Evolutionary conservation across 37 sponge, comb jelly and placozoan species (phyloP).

Genomic region (Eunapius fragilis): DNA sequence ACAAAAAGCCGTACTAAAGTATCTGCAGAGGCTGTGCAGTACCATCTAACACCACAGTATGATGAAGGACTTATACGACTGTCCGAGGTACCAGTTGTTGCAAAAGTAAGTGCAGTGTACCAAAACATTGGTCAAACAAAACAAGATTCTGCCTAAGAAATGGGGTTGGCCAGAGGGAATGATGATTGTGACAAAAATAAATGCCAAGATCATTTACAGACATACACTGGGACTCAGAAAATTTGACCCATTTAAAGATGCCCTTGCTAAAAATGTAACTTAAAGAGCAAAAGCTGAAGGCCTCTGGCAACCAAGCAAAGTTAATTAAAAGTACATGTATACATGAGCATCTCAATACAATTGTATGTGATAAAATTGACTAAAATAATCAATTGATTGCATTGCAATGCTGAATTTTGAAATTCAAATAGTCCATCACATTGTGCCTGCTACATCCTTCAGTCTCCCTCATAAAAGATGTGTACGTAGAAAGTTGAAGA

Average conservation of each 20-base stretch:
- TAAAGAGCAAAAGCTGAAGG: not conserved
- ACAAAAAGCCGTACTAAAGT: not conserved
- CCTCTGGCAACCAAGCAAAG: not conserved
- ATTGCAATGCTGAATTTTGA: not conserved
- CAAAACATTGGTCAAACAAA: too few species aligned
- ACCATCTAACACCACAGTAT: not conserved
- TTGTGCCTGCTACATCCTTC: not conserved
- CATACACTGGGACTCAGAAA: too few species aligned
- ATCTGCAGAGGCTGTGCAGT: not conserved
- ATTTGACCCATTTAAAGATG: not conserved
- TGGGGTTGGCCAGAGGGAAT: too few species aligned
- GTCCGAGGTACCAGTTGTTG: too few species aligned
- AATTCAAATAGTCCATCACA: not conserved
- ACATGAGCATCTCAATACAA: not conserved
- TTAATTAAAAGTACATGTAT: not conserved
- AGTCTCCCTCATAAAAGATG: not conserved
- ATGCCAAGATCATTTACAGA: too few species aligned
- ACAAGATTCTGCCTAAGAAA: too few species aligned
- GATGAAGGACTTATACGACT: too few species aligned
- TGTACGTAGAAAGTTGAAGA: not conserved
- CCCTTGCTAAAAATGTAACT: not conserved
- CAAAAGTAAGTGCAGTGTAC: too few species aligned
- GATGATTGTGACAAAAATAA: too few species aligned
- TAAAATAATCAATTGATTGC: not conserved
- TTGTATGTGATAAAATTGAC: too few species aligned